Percentiles rank a stretch among this genome's conserved stretches.
phyloP scores from a whole-genome alignment of 2,797 vertebrate genomes.

The Cuniculus paca region DNA sequence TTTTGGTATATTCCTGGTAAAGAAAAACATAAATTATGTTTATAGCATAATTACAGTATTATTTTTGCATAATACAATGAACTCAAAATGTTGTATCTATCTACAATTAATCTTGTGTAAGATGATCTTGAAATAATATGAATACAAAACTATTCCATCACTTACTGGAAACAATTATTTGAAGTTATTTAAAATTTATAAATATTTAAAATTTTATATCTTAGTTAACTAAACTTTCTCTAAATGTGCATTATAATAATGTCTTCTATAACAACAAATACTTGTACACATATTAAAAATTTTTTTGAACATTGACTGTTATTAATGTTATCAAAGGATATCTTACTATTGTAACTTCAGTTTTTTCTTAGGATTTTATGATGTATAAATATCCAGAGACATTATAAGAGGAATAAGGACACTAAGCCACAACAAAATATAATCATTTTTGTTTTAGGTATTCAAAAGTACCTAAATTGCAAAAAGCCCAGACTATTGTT shows the following conservation, averaged over 20 bases:
- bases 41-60: not conserved
- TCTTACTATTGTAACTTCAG: not conserved
- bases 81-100: not conserved
- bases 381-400: not conserved
- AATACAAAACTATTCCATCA: not conserved
- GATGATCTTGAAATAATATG: slow-evolving; percentile 41
- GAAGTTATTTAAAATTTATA: slow-evolving; percentile 7
- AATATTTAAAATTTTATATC: not conserved
- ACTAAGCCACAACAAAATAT: not conserved
- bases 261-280: not conserved
- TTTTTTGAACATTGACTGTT: not conserved
- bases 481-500: not conserved
- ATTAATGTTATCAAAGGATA: not conserved
- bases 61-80: not conserved
- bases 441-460: not conserved
- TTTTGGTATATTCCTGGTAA: not conserved
- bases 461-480: slow-evolving; percentile 27
- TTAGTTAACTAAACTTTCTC: not conserved
- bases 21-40: not conserved
- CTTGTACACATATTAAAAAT: slow-evolving; percentile 2
- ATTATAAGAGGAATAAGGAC: not conserved
- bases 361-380: not conserved
- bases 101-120: not conserved
- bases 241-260: not conserved
- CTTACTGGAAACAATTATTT: slow-evolving; percentile 3